These are phyloP conservation scores for Potamilus streckersoni DNA, from an alignment of 1,140 invertebrate species.

Conservation along the genomic window DNA sequence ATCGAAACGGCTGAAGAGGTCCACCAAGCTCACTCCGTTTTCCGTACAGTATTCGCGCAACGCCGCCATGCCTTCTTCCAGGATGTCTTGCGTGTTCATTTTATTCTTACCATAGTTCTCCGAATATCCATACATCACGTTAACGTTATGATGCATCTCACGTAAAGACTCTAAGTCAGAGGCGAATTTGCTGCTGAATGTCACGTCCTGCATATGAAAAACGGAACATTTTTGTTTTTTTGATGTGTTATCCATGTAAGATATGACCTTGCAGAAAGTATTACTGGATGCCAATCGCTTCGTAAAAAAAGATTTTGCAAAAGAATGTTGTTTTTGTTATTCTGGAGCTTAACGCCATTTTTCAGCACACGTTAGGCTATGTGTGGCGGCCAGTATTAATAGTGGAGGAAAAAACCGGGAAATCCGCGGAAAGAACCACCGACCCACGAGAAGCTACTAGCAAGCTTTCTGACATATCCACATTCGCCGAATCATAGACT, in stretches of 20 bases:
- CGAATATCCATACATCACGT: conserved; percentile 51
- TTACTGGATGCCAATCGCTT: not conserved
- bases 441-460: too few species aligned
- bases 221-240: not conserved
- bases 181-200: conserved; percentile 37
- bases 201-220: conserved; percentile 43
- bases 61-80: conserved; percentile 51
- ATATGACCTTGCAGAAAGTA: not conserved
- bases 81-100: conserved; percentile 41
- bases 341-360: too few species aligned
- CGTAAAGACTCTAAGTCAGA: conserved; percentile 35
- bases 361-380: too few species aligned
- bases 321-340: not conserved
- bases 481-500: too few species aligned
- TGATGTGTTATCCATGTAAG: not conserved
- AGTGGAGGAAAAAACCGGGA: too few species aligned
- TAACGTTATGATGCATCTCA: conserved; percentile 42
- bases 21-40: conserved; percentile 51
- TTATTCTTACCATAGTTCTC: conserved; percentile 59
- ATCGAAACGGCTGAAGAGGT: conserved; percentile 59
- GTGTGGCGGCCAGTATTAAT: too few species aligned
- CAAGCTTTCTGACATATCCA: too few species aligned
- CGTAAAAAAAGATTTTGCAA: not conserved
- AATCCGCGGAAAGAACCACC: too few species aligned
- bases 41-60: conserved; percentile 51